Percentiles rank a stretch among this genome's conserved stretches.
phyloP scores from a whole-genome alignment of 2,797 vertebrate genomes.

The Microhierax caerulescens region DNA sequence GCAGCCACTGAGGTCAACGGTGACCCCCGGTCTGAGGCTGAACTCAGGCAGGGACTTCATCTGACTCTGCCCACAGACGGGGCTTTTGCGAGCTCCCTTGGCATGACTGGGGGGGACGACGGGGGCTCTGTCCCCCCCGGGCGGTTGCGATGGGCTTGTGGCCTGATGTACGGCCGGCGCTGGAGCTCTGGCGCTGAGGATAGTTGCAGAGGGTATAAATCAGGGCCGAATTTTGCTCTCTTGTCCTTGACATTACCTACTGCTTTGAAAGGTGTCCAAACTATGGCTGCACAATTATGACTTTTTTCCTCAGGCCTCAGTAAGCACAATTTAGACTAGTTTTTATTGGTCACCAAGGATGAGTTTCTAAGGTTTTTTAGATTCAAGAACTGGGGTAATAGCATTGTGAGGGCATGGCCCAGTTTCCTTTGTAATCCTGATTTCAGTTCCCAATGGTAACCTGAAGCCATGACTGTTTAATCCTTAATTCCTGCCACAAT shows the following conservation, averaged over 20 bases:
- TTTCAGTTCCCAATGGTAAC: constrained; percentile 67
- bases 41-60: accelerated
- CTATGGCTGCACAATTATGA: constrained; percentile 23
- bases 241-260: not conserved
- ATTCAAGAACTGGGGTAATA: constrained; percentile 72
- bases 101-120: accelerated
- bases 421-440: constrained; percentile 73
- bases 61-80: too few species aligned
- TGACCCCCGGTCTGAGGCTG: not conserved
- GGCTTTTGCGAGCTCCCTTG: not conserved
- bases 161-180: not conserved
- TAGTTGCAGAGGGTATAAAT: not conserved
- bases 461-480: constrained; percentile 68
- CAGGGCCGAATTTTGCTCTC: not conserved
- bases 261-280: constrained; percentile 26
- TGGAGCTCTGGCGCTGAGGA: not conserved
- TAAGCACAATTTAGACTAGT: constrained; percentile 52
- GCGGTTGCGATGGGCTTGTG: not conserved
- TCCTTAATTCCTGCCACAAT: constrained; percentile 73
- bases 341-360: constrained; percentile 73
- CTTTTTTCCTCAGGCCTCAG: constrained; percentile 56
- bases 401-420: constrained; percentile 73
- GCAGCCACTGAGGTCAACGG: accelerated
- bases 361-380: constrained; percentile 68
- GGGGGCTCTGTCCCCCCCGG: not conserved